phyloP scores from a whole-genome alignment of 1,140 invertebrate species.

The Eriocheir sinensis region DNA sequence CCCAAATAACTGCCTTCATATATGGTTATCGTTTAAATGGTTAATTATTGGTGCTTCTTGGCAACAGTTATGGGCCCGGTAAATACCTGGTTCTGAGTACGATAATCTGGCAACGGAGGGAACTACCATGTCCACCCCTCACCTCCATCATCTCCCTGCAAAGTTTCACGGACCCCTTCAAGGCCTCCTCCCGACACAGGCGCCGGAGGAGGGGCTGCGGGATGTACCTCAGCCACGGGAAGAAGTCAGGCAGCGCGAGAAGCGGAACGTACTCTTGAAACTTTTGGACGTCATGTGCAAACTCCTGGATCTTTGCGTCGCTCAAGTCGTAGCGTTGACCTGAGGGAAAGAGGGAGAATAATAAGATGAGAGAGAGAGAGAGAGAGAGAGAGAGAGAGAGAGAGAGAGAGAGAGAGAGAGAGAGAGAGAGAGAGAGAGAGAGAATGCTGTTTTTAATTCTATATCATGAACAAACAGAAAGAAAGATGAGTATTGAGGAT shows the following conservation, averaged over 20 bases:
- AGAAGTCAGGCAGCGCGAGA: slow-evolving; percentile 52
- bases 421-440: background rate
- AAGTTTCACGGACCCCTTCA: background rate
- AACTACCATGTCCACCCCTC: too few relatives aligned
- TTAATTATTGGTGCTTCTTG: too few relatives aligned
- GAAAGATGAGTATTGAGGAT: background rate
- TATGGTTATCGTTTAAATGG: too few relatives aligned
- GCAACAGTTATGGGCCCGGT: too few relatives aligned
- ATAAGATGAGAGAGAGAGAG: slow-evolving; percentile 5
- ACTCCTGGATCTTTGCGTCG: slow-evolving; percentile 48
- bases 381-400: slow-evolving; percentile 55
- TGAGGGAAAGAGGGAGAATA: background rate
- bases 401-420: slow-evolving; percentile 53
- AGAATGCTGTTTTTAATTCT: too few relatives aligned
- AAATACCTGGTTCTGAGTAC: too few relatives aligned
- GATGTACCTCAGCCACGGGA: slow-evolving; percentile 55
- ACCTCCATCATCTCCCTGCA: slow-evolving; percentile 30
- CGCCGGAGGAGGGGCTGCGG: background rate
- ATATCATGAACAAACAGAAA: too few relatives aligned
- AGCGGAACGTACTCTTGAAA: slow-evolving; percentile 50
- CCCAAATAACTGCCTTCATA: background rate
- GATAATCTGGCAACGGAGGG: too few relatives aligned
- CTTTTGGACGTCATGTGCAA: background rate
- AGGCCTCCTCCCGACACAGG: background rate
- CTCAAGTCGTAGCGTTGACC: slow-evolving; percentile 63